Conservation (phyloP, 2,888 invertebrate genomes). For the Mesorhabditis spiculigera region DNA sequence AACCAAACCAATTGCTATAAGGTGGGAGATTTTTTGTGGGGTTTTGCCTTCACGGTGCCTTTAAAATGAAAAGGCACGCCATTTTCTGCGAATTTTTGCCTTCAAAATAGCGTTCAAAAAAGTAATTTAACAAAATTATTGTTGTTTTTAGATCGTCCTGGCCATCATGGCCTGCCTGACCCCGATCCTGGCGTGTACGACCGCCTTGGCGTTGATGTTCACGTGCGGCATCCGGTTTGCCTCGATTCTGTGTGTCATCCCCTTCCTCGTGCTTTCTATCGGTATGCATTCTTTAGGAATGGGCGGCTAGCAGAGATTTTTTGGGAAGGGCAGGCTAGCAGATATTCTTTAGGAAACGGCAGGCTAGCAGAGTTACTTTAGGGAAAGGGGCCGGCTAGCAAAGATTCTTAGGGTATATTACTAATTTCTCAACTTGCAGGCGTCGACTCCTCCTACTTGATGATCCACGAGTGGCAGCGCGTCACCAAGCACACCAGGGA, state of each 20-base stretch:
- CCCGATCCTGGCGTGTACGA: slow-evolving; percentile 55
- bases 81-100: background rate
- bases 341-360: too few relatives aligned
- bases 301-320: background rate
- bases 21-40: slow-evolving; percentile 15
- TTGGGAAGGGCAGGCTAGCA: too few relatives aligned
- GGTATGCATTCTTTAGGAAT: slow-evolving; percentile 21
- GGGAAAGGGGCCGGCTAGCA: too few relatives aligned
- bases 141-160: slow-evolving; percentile 32
- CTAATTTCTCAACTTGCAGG: slow-evolving; percentile 11
- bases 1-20: slow-evolving; percentile 46
- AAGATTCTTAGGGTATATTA: background rate
- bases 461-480: slow-evolving; percentile 54
- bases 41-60: background rate
- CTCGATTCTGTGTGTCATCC: slow-evolving; percentile 47
- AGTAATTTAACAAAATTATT: background rate
- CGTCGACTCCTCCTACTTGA: slow-evolving; percentile 54
- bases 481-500: slow-evolving; percentile 33
- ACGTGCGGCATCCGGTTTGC: slow-evolving; percentile 48
- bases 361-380: too few relatives aligned
- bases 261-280: slow-evolving; percentile 52
- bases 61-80: background rate
- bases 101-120: background rate
- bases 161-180: slow-evolving; percentile 51
- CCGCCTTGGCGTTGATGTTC: slow-evolving; percentile 48